Percentiles rank a stretch among this genome's conserved stretches.
Conservation (phyloP, 1,140 invertebrate genomes). For the Manduca sexta region DNA sequence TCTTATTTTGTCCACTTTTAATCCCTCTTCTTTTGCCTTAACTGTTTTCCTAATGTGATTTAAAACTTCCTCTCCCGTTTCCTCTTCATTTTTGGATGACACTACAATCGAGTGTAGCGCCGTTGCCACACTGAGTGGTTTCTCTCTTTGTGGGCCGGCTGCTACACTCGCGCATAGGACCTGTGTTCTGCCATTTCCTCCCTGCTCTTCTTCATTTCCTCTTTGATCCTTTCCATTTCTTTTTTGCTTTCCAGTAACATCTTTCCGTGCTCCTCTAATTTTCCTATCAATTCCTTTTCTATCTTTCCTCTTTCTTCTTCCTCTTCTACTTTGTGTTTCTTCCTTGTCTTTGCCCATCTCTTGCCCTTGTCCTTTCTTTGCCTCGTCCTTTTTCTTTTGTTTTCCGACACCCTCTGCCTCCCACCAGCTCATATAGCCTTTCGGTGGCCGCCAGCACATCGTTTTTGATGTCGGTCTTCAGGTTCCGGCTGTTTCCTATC, state of each 20-base stretch:
- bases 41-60: slow-evolving; percentile 6
- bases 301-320: neutral
- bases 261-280: slow-evolving; percentile 1
- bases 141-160: neutral
- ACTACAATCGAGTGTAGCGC: slow-evolving; percentile 6
- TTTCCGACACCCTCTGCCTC: slow-evolving; percentile 3
- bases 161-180: slow-evolving; percentile 6
- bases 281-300: neutral
- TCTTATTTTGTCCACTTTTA: slow-evolving; percentile 8
- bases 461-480: slow-evolving; percentile 15
- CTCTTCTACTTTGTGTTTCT: no score
- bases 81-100: neutral
- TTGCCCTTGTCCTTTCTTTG: neutral
- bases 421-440: slow-evolving; percentile 7
- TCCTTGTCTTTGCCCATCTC: no score
- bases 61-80: slow-evolving; percentile 9
- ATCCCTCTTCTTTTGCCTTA: slow-evolving; percentile 4
- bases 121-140: no score
- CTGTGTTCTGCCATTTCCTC: neutral
- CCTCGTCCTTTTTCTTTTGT: neutral
- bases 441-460: slow-evolving; percentile 4
- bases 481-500: slow-evolving; percentile 6
- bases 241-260: slow-evolving; percentile 4
- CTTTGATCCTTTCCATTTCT: slow-evolving; percentile 1
- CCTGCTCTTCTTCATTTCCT: neutral